Conservation (phyloP, 2,888 invertebrate genomes). For the Thera britannica region DNA sequence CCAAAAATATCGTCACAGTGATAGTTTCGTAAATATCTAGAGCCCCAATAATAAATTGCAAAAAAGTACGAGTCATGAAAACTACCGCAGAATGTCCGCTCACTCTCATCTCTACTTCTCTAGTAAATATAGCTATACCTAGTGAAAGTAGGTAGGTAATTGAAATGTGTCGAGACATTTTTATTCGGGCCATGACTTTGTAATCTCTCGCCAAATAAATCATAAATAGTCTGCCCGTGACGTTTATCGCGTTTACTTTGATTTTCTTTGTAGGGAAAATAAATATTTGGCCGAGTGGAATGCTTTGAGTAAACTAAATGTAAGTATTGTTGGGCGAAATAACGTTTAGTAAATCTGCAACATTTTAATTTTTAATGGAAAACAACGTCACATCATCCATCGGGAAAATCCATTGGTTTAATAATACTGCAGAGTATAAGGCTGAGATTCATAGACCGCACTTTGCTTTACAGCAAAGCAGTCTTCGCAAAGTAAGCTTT, state of each 20-base stretch:
- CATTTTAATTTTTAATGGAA: not conserved
- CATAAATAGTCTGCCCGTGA: slow-evolving; percentile 26
- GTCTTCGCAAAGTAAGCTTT: too few relatives aligned
- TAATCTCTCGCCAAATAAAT: slow-evolving; percentile 36
- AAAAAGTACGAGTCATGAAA: slow-evolving; percentile 22
- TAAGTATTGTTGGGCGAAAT: not conserved
- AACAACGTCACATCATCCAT: not conserved
- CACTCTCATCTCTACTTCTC: slow-evolving; percentile 23
- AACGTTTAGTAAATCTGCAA: not conserved
- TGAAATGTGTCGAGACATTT: slow-evolving; percentile 48
- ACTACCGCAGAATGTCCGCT: slow-evolving; percentile 11
- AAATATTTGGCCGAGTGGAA: slow-evolving; percentile 26
- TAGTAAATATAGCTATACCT: slow-evolving; percentile 22
- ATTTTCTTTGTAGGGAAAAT: slow-evolving; percentile 25
- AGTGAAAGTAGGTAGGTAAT: slow-evolving; percentile 42
- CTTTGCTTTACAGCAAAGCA: too few relatives aligned
- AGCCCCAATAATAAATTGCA: slow-evolving; percentile 4
- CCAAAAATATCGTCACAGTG: too few relatives aligned
- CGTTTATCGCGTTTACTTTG: slow-evolving; percentile 34
- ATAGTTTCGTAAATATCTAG: too few relatives aligned
- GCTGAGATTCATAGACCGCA: too few relatives aligned
- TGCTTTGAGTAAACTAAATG: slow-evolving; percentile 20
- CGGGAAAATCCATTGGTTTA: not conserved
- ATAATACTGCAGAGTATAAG: too few relatives aligned
- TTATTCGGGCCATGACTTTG: slow-evolving; percentile 38